Base-by-base conservation (phyloP, 2,888 invertebrate species). In the Tetragonisca angustula region DNA sequence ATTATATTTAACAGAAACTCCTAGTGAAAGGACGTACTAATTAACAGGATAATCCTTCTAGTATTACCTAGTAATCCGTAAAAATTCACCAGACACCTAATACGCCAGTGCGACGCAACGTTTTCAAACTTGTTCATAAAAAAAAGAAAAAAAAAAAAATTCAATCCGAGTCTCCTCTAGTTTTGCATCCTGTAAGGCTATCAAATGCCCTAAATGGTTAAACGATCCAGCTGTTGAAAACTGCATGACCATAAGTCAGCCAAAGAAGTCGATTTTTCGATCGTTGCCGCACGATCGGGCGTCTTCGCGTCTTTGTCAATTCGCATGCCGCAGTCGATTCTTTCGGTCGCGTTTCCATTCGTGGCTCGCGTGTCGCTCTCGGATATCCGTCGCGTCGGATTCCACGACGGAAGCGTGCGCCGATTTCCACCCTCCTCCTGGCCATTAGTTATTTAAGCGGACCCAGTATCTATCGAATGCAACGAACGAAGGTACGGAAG, bases 391-490 rank as follows among this genome's bases (percentile, higher is more conserved):
- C 17, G 50, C 17, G 49, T 81, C 73, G 62, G 73, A 52, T 80
- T 68, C 56, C 68, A 4, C 61, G 61, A 56, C 72, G 56, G 69
- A 81, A 74, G 73, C 36, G 54, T 64, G 68, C 62, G n/a, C 52
- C 50, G 32, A 21, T 43, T 69, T 50, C 73, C 64, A 36, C 50
- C 49, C 49, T 54, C 24, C 36, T 17, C 27, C 21, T 43, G 21
- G 13, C 61, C 43, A 69, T 80, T 65, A 74, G 52, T 70, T 82
- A 81, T 81, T 82, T 74, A 74, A 81, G 24, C 81, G 72, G 9
- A 27, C 21, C 67, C 27, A 43, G 50, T n/a, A 19, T 52, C 52
- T 54, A 70, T 81, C 81, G 62, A 81, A 72, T 67, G 79, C 52
- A 79, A n/a, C 52, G 52, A 65, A 78, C 78, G 59, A 43, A 43